Base-by-base conservation (phyloP, 2,113 vertebrate genomes). In the Syngnathus typhle region DNA sequence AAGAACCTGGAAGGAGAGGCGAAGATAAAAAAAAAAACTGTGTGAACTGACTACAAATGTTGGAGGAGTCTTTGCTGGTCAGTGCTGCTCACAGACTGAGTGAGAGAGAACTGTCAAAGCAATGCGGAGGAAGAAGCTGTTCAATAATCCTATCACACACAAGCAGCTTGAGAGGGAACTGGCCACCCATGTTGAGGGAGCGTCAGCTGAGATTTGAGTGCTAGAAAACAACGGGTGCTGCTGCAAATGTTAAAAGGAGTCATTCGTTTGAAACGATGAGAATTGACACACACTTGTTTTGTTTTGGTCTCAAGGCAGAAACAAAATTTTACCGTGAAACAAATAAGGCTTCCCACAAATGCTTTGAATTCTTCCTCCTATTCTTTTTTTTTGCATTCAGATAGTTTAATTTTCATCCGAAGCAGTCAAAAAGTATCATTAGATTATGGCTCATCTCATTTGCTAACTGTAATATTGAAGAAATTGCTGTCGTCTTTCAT, bases 91-190 rank as follows among this genome's bases (percentile, higher is more conserved):
- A 52, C 55, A 72, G 74, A 49, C n/a, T 0, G 39, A 77, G 68
- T 44, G 78, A 76, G 72, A 56, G 56, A 72, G 37, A 72, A 61
- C 64, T 69, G 76, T 81, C 61, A 75, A 69, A 74, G 74, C 62
- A n/a, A 62, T 23, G 63, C 62, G 44, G 37, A 49, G 66, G 64
- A 72, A 70, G 65, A 59, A 56, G 16, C 46, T 32, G 69, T 39
- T 70, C 65, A 60, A 82, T 74, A 86, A 79, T 81, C 77, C 79
- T 85, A 85, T 86, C 84, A 49, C 74, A 74, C 68, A 59, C 62
- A 65, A 64, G 37, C 82, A 85, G 83, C 80, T 77, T 54, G 80
- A 78, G 67, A 59, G 60, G 71, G 75, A 68, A 77, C 71, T 52
- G 77, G 69, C 83, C 85, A 73, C 83, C 77, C 83, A 67, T 77